Base-by-base conservation (phyloP, 2,888 invertebrate genomes). In the Epinotia ramella region DNA sequence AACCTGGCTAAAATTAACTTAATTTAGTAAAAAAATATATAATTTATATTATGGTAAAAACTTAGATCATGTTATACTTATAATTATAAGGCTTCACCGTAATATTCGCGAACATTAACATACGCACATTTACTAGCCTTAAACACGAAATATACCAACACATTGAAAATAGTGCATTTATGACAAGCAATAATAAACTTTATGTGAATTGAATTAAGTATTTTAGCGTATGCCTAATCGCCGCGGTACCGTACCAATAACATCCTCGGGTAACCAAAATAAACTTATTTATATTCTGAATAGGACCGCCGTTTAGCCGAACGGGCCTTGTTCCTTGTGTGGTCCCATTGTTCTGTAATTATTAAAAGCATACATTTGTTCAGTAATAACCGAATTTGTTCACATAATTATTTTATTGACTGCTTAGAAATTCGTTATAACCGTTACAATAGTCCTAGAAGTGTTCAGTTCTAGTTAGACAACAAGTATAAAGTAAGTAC, bases 301-400 rank as follows among this genome's bases (percentile, higher is more conserved):
- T 57, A 67, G 67, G 12, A n/a, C 46, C 60, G 44, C 62, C 71
- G 71, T 67, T 76, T 63, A 76, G 67, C 12, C 59, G 40, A 65
- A 60, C 59, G 62, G 57, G 28, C 12, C 60, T 24, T 46, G 75
- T 53, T 44, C 71, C 20, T 67, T 76, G 75, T 76, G 76, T 72
- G 76, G 76, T 72, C 76, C 66, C 72, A 67, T 76, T 76, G 76
- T 76, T 71, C 56, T 62, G 53, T 28, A 67, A 67, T 64, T 75
- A 70, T 59, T 40, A 67, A 72, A 76, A 66, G 71, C 60, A 76
- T 53, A 20, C 69, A 44, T 68, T 69, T 16, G 49, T 60, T 33
- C 24, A 66, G 56, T 71, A 66, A 66, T 56, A 53, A 24, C 44
- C 56, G 60, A 63, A 18, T 28, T 9, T 67, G 16, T 67, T 18